A percentile compares a stretch with the other conserved stretches of the same genome.
Evolutionary conservation across 2,888 invertebrate species (phyloP).

Genomic region (Cyrtodaria siliqua): DNA sequence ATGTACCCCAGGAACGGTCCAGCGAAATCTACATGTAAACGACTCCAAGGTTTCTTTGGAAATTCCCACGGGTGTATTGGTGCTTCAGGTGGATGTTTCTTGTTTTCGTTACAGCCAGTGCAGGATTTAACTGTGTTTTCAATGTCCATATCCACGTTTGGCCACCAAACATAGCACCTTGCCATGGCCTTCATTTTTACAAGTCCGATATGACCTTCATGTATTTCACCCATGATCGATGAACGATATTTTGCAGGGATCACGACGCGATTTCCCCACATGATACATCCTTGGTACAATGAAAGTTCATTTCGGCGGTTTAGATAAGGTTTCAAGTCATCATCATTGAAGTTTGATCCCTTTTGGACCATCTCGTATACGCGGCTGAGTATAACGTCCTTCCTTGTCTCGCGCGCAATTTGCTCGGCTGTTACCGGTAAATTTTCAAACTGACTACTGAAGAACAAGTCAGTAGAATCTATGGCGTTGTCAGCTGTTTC

Average conservation of each 20-base stretch:
- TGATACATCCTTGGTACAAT: slow-evolving; percentile 67
- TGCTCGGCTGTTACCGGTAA: slow-evolving; percentile 54
- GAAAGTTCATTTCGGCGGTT: slow-evolving; percentile 52
- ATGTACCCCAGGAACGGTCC: slow-evolving; percentile 80
- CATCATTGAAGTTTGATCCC: slow-evolving; percentile 5
- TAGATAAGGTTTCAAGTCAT: slow-evolving; percentile 26
- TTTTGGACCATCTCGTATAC: slow-evolving; percentile 17
- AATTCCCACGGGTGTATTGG: slow-evolving; percentile 75
- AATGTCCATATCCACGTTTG: slow-evolving; percentile 57
- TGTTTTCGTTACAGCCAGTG: slow-evolving; percentile 34
- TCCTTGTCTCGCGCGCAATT: slow-evolving; percentile 39
- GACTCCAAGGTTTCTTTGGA: slow-evolving; percentile 79
- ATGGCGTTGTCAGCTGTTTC: not conserved
- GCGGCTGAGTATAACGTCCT: no score
- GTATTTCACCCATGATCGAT: slow-evolving; percentile 67
- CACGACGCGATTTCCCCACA: slow-evolving; percentile 69
- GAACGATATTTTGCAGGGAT: slow-evolving; percentile 66
- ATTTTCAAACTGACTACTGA: slow-evolving; percentile 71
- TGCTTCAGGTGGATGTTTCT: slow-evolving; percentile 61
- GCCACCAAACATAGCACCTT: slow-evolving; percentile 77
- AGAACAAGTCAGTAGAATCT: slow-evolving; percentile 33
- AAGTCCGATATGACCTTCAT: slow-evolving; percentile 74
- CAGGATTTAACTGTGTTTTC: slow-evolving; percentile 63
- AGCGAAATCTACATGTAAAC: slow-evolving; percentile 86
- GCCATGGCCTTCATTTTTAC: slow-evolving; percentile 76